Conservation (phyloP, 2,888 invertebrate genomes). For the Tachina fera region DNA sequence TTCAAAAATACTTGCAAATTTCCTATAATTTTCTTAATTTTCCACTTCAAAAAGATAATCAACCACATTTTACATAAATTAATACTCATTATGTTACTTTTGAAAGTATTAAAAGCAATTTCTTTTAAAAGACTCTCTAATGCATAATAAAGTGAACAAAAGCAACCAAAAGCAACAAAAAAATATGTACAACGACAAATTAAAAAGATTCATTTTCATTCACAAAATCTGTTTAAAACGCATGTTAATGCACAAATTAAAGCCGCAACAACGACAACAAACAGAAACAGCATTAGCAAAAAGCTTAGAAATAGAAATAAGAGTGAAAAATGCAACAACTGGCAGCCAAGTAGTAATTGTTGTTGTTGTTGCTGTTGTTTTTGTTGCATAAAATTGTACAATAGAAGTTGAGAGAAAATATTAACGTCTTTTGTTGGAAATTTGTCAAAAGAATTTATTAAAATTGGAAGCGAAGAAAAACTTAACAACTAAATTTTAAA, state of each 20-base stretch:
- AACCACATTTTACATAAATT: constrained; percentile 5
- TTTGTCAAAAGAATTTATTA: constrained; percentile 9
- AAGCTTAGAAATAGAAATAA: background rate
- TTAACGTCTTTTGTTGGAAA: constrained; percentile 21
- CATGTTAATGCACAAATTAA: constrained; percentile 30
- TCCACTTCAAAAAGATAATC: background rate
- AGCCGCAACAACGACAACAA: constrained; percentile 18
- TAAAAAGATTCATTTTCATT: constrained; percentile 4
- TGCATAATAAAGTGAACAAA: background rate
- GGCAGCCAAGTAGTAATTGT: background rate
- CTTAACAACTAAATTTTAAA: background rate
- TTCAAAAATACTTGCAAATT: background rate
- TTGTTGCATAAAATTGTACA: constrained; percentile 43
- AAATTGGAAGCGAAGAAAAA: background rate
- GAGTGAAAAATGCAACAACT: constrained; percentile 7
- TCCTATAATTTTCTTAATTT: background rate
- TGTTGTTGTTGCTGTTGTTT: no score
- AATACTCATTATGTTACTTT: background rate
- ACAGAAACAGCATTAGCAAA: background rate
- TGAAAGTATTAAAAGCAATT: constrained; percentile 12
- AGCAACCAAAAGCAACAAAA: background rate
- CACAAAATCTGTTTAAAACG: constrained; percentile 9
- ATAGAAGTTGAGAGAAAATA: background rate
- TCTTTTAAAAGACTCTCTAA: background rate
- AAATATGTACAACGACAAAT: constrained; percentile 11